A percentile compares a stretch with the other conserved stretches of the same genome.
Conservation (phyloP, 2,888 invertebrate species). For the Linyphia triangularis region DNA sequence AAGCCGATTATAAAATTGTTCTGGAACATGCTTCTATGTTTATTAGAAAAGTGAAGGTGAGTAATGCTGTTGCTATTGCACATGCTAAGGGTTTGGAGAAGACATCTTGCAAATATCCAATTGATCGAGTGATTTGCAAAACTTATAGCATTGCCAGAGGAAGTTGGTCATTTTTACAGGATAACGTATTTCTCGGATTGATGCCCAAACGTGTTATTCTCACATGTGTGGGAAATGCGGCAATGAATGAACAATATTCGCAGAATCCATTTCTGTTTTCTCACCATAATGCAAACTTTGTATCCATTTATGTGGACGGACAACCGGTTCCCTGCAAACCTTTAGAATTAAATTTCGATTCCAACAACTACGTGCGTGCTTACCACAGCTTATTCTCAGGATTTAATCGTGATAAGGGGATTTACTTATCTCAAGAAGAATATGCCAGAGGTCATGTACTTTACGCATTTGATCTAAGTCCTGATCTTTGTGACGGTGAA, state of each 20-base stretch:
- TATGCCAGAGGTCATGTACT: neutral
- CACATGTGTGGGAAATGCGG: neutral
- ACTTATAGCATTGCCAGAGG: conserved; percentile 11
- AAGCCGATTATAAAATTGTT: conserved; percentile 71
- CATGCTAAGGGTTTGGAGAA: conserved; percentile 19
- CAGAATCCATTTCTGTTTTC: neutral
- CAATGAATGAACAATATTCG: conserved; percentile 22
- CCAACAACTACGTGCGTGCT: conserved; percentile 70
- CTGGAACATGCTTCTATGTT: conserved; percentile 76
- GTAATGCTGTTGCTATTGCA: conserved; percentile 76
- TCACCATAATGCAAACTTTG: neutral
- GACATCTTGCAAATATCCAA: conserved; percentile 32
- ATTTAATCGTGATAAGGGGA: conserved; percentile 75
- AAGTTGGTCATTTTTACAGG: conserved; percentile 24
- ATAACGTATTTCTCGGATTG: conserved; percentile 23
- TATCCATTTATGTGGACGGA: neutral
- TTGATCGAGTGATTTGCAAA: conserved; percentile 32
- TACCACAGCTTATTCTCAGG: conserved; percentile 77
- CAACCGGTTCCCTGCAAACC: conserved; percentile 45
- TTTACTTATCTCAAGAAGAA: too few relatives aligned
- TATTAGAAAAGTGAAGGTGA: conserved; percentile 75
- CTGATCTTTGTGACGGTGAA: conserved; percentile 29
- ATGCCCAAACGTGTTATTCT: conserved; percentile 32
- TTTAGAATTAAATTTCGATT: conserved; percentile 25
- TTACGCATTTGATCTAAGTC: conserved; percentile 46